Evolutionary conservation across 1,140 invertebrate species (phyloP).

Genomic region (Lepidostoma basale): DNA sequence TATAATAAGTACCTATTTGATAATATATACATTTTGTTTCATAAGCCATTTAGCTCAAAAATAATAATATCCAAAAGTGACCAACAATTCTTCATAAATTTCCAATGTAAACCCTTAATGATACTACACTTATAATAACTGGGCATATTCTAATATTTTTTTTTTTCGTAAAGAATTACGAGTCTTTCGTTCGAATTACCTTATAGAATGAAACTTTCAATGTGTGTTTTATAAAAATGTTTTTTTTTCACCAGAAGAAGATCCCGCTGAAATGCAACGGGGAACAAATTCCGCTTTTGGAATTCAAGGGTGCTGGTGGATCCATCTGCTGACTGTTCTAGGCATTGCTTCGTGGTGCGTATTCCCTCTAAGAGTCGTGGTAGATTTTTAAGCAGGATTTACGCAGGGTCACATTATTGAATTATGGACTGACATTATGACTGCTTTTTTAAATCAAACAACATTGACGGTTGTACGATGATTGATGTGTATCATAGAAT

Average conservation of each 20-base stretch:
- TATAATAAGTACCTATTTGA: too few relatives aligned
- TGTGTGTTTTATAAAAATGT: neutral
- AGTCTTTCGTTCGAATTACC: neutral
- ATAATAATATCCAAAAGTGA: neutral
- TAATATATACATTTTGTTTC: neutral
- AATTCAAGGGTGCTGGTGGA: slow-evolving; percentile 58
- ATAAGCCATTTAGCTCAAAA: too few relatives aligned
- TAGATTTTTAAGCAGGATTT: slow-evolving; percentile 35
- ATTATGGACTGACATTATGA: too few relatives aligned
- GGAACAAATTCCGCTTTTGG: slow-evolving; percentile 62
- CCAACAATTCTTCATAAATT: neutral
- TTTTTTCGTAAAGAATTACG: too few relatives aligned
- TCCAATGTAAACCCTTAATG: neutral
- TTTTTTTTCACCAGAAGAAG: slow-evolving; percentile 54
- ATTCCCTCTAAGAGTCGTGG: slow-evolving; percentile 50
- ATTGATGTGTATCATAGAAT: too few relatives aligned
- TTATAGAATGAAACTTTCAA: neutral
- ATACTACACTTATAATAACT: neutral
- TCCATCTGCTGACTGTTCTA: slow-evolving; percentile 58
- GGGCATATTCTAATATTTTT: neutral
- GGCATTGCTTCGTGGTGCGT: slow-evolving; percentile 57
- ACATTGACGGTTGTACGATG: too few relatives aligned
- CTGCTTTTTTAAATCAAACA: too few relatives aligned
- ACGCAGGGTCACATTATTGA: too few relatives aligned
- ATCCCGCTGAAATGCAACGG: slow-evolving; percentile 63